Base-by-base conservation (phyloP, 2,888 invertebrate genomes). In the Mesorhabditis belari region DNA sequence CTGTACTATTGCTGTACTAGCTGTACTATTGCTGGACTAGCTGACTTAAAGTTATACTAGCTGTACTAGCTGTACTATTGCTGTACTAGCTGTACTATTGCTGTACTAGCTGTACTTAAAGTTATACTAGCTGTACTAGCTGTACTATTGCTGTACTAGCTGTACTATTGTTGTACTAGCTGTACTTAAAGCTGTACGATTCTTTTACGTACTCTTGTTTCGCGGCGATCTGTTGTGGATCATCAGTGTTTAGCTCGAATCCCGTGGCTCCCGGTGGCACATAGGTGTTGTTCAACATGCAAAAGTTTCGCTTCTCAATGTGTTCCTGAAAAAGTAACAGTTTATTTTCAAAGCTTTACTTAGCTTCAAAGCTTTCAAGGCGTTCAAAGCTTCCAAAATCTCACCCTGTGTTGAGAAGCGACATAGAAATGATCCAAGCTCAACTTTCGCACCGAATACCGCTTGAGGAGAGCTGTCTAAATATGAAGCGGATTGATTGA, bases 271-370 rank as follows among this genome's bases (percentile, higher is more conserved):
- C 64, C 4, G 67, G 60, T 1, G 75, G 72, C 9, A 78, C 78
- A 57, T 63, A 78, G 4, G 77, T 77, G 62, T 76, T 76, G 66
- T 79, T 78, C 58, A 72, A 68, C 77, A 78, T 73, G 19, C 73
- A 74, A 53, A 78, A 78, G 51, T 74, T 74, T 49, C 74, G 70
- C 23, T 58, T 25, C 23, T 59, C 56, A 19, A 64, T 51, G 17
- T 65, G 56, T 28, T 58, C 63, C 71, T 70, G 54, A 57, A 66
- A 67, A 27, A 17, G n/a, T 21, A 51, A 51, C 51, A 19, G 51
- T 9, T 19, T 51, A 21, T 6, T 21, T 12, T 9, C 19, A 9
- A 17, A 9, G 19, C 23, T n/a, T n/a, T 35, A 35, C 6, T 6
- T 17, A 35, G 12, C 52, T 2, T 51, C 1, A 51, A 51, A 51